phyloP scores from a whole-genome alignment of 2,113 vertebrate species.

The Addax nasomaculatus region DNA sequence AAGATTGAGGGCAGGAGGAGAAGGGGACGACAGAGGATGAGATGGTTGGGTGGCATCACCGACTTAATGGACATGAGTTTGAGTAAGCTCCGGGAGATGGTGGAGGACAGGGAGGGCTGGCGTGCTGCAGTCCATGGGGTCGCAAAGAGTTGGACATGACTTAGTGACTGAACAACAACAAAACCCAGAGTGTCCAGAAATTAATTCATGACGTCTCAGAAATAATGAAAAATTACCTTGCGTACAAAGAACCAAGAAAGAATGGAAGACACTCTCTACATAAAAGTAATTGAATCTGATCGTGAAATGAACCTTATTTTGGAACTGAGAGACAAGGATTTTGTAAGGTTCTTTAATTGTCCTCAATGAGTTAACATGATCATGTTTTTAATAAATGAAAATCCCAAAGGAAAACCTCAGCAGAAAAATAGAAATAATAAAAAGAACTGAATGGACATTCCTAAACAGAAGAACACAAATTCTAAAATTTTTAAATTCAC shows the following conservation, averaged over 20 bases:
- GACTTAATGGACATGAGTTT: not conserved
- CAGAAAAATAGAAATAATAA: not conserved
- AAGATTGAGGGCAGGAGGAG: not conserved
- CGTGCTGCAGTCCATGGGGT: rapidly evolving
- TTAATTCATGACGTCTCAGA: not conserved
- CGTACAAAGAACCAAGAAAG: not conserved
- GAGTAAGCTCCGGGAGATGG: not conserved
- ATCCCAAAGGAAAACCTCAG: not conserved
- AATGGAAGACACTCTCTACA: not conserved
- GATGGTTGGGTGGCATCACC: not conserved
- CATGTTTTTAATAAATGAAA: not conserved
- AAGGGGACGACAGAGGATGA: not conserved
- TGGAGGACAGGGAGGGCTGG: not conserved
- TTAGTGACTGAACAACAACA: not conserved
- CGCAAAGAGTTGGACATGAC: rapidly evolving
- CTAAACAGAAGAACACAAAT: not conserved
- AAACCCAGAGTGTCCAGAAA: not conserved
- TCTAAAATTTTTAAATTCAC: not conserved
- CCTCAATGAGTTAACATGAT: not conserved
- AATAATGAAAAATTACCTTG: not conserved
- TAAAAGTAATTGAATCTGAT: not conserved
- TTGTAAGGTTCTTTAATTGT: not conserved
- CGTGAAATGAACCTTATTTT: not conserved
- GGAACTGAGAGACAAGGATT: not conserved
- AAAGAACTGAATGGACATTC: not conserved